Evolutionary conservation across 2,888 invertebrate species (phyloP).

Genomic region (Eupithecia insigniata): DNA sequence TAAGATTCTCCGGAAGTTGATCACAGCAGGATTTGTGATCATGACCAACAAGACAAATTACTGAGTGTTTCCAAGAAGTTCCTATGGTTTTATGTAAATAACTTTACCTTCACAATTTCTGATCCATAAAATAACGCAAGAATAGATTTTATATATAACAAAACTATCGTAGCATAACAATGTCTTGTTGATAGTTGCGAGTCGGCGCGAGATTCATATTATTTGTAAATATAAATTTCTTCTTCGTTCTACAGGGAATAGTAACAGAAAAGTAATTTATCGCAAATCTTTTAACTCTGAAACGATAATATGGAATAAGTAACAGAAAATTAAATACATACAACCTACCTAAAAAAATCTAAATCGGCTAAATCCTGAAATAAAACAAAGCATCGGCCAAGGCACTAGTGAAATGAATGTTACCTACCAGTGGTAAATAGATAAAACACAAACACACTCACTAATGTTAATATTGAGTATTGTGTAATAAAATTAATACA

Average conservation of each 20-base stretch:
- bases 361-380: background rate
- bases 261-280: too few relatives aligned
- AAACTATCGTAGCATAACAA: background rate
- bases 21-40: constrained; percentile 1
- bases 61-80: background rate
- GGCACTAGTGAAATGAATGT: background rate
- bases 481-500: background rate
- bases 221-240: too few relatives aligned
- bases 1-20: background rate
- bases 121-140: background rate
- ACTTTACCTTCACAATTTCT: background rate
- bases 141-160: background rate
- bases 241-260: too few relatives aligned
- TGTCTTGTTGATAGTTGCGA: too few relatives aligned
- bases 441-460: background rate
- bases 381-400: background rate
- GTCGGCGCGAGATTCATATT: too few relatives aligned
- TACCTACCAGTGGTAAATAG: background rate
- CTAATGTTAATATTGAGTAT: background rate
- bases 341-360: background rate
- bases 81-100: background rate
- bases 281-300: too few relatives aligned
- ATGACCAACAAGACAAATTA: background rate
- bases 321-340: background rate
- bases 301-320: background rate